Evolutionary conservation across 2,113 vertebrate genomes (phyloP).

Genomic region (Cynocephalus volans): DNA sequence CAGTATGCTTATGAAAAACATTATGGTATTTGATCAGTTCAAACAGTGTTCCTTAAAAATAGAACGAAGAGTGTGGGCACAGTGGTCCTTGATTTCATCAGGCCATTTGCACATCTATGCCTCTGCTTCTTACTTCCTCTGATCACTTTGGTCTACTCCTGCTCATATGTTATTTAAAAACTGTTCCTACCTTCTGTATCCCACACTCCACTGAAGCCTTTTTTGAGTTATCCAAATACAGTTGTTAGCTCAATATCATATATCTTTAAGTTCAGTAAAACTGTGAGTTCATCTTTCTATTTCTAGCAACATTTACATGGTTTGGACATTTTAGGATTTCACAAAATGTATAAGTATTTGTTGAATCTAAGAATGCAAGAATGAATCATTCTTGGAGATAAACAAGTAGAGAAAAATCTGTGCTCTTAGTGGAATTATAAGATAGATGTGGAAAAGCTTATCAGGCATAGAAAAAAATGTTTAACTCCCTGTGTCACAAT

Average conservation of each 20-base stretch:
- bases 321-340: neutral
- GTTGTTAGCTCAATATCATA: neutral
- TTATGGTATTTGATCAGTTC: neutral
- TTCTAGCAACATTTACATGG: neutral
- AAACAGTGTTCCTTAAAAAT: neutral
- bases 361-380: neutral
- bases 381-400: constrained; percentile 5
- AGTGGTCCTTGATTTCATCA: neutral
- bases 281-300: neutral
- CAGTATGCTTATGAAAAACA: neutral
- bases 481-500: neutral
- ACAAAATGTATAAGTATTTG: neutral
- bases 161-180: neutral
- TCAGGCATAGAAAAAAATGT: constrained; percentile 70
- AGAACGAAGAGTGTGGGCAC: neutral
- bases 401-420: constrained; percentile 30
- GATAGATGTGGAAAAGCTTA: neutral
- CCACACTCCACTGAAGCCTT: neutral
- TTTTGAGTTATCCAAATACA: neutral
- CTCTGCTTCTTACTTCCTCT: neutral
- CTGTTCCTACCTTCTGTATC: accelerated
- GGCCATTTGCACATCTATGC: neutral
- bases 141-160: neutral
- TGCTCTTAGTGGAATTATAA: neutral
- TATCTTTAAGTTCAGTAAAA: neutral